Evolutionary conservation across 2,888 invertebrate genomes (phyloP).

Genomic region (Ptilodon capucinus): DNA sequence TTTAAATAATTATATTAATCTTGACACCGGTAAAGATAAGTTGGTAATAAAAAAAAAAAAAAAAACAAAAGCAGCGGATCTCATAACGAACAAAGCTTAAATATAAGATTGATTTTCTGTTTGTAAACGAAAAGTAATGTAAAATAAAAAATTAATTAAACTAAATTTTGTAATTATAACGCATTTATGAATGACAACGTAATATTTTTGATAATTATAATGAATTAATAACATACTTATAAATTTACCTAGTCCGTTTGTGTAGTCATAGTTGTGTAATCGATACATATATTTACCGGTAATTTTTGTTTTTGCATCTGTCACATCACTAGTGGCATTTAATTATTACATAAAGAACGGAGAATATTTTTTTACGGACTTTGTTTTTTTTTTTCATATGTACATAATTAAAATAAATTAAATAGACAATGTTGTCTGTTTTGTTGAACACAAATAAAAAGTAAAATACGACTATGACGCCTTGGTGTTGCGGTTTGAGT

Average conservation of each 20-base stretch:
- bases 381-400: background rate
- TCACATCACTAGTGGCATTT: background rate
- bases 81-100: conserved; percentile 58
- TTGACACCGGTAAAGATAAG: background rate
- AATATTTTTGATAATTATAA: background rate
- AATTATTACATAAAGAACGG: background rate
- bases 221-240: background rate
- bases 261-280: background rate
- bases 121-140: background rate
- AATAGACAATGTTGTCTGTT: too few species aligned
- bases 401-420: too few species aligned
- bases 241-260: background rate
- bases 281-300: background rate
- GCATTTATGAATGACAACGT: background rate
- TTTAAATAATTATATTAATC: background rate
- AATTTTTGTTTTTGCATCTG: background rate
- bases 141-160: too few species aligned
- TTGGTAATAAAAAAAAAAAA: background rate
- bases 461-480: too few species aligned
- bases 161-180: too few species aligned
- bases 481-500: too few species aligned
- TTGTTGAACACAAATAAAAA: too few species aligned
- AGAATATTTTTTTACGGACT: background rate
- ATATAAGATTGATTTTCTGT: conserved; percentile 15
- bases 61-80: conserved; percentile 43